phyloP scores from a whole-genome alignment of 2,888 invertebrate genomes.

The Tenodera sinensis region DNA sequence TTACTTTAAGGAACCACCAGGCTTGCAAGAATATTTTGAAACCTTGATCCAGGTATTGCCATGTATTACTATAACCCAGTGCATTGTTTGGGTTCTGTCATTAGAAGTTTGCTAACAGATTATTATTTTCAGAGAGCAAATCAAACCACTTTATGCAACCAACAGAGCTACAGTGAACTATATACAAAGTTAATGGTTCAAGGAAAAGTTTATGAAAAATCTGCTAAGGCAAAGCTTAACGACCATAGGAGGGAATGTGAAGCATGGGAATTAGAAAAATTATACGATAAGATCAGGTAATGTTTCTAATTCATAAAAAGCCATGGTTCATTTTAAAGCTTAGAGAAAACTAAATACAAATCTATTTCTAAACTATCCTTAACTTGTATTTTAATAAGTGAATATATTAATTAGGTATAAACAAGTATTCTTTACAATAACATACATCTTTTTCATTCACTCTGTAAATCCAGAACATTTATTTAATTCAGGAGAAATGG shows the following conservation, averaged over 20 bases:
- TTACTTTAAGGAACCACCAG: background rate
- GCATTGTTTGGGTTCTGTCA: background rate
- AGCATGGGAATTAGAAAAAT: background rate
- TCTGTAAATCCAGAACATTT: no score
- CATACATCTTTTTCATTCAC: no score
- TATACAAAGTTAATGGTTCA: background rate
- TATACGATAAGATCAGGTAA: background rate
- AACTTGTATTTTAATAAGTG: no score
- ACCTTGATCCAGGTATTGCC: background rate
- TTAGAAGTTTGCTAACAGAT: background rate
- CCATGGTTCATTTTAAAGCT: no score
- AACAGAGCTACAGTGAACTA: background rate
- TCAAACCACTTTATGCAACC: background rate
- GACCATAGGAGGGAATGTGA: background rate
- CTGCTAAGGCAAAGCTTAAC: background rate
- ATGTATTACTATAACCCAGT: background rate
- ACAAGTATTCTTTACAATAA: no score
- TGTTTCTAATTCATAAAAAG: no score
- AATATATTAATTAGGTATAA: no score
- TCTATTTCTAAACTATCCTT: no score
- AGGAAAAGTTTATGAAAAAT: background rate
- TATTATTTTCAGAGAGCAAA: background rate
- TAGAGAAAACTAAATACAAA: no score
- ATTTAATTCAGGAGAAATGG: no score
- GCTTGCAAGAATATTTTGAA: background rate